Base-by-base conservation (phyloP, 2,113 vertebrate species). In the Epinephelus cyanopodus region DNA sequence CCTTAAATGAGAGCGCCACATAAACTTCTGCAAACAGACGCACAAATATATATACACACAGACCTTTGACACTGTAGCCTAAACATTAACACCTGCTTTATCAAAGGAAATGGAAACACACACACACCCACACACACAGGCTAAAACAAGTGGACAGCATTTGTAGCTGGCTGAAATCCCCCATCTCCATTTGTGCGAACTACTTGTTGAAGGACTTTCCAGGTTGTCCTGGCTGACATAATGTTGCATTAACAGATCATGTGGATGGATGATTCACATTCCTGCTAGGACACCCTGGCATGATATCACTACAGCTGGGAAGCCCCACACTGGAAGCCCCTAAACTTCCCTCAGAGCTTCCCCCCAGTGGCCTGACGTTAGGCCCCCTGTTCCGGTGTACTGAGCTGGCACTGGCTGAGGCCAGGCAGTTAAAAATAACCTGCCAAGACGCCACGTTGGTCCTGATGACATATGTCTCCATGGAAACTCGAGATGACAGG, bases 311-410 rank as follows among this genome's bases (percentile, higher is more conserved):
- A 27, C 84, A 90, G 79, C 83, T 90, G 91, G 93, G 91, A 92
- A 93, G 92, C 85, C 90, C 92, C 85, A 17, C 56, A 78, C 77
- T 83, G 92, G 91, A 93, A 93, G 48, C 90, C 90, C 93, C 91
- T 78, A 66, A 87, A 90, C 39, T 42, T 90, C 66, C 83, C 83
- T 64, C 71, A 73, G 74, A 87, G 88, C 74, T 63, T 80, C 79
- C 87, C 88, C 15, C 71, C 33, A 45, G 42, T 8, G 9, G 77
- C 25, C 74, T 58, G 56, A 81, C 87, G 79, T 56, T 66, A 74
- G 70, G 19, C 29, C 68, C 66, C 73, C 78, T 56, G 52, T 87
- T 78, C 80, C 72, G 52, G 27, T 11, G 45, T 4, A 53, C 70
- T 66, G 33, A 76, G 76, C 80, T 81, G 78, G 53, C 82, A 87